Evolutionary conservation across 2,888 invertebrate species (phyloP), one percentile per base, ranked within the genome.

Genomic region (Lasioglossum malachurum): DNA sequence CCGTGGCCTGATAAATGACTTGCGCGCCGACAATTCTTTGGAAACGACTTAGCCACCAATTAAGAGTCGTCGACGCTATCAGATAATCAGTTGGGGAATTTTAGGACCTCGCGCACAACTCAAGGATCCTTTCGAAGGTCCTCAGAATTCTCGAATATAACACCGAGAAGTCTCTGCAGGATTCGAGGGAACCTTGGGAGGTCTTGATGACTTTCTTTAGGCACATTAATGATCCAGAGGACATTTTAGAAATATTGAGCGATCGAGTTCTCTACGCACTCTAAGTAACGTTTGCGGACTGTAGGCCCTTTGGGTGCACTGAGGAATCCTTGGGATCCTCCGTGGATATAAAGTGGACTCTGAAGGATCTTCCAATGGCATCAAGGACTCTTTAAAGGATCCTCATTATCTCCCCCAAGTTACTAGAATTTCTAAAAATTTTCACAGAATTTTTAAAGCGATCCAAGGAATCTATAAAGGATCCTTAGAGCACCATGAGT

Each of bases 1-100:
- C 85, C 78, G 72, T 75, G 64, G 53, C 82, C 89, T 53, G 91
- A 91, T 91, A 84, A 91, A 91, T 88, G 88, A 75, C 35, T 35
- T 19, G 67, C 67, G 3, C 67, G 35, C 67, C 8, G 35, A 67
- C 19, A 23, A 31, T 67, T 31, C 31, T 67, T 31, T 16, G 31
- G 2, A 16, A 31, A 27, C 53, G 53, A n/a, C n/a, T 53, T 53
- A 53, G 64, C 64, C 31, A 7, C 16, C 31, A 64, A 64, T 64
- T 64, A 31, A 64, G 31, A 7, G 27, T 64, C 31, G 7, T 7
- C 16, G 64, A 27, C 60, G 14, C 7, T 14, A 14, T 27, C 53
- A 0, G 23, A 31, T 31, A 31, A 27, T 64, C 64, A 5, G 31
- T 64, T 31, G 7, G 27, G 16, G 64, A 64, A 64, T 64, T 64